Evolutionary conservation across 2,797 vertebrate species (phyloP), one percentile per base, ranked within the genome.

Genomic region (Hypotaenidia philippensis): DNA sequence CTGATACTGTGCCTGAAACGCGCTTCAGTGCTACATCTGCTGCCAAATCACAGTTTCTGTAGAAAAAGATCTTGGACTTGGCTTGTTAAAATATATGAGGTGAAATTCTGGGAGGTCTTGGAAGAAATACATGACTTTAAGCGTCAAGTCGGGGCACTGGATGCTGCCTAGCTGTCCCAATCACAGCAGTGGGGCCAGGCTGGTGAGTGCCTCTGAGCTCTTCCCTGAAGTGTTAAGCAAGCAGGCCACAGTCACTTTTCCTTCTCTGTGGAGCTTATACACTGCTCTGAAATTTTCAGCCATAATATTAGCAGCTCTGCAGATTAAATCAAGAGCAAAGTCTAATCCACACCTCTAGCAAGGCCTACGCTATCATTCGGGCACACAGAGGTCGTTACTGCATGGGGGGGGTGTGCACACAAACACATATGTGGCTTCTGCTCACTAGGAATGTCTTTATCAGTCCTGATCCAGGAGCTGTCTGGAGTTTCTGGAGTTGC

Each of bases 191-290:
- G 45, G 23, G 32, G 5, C n/a, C 49, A 15, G 57, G 20, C n/a
- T 23, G 36, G 4, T 5, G 22, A 27, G 26, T 11, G 13, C 5
- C 25, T 4, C 22, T 10, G 25, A 17, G 49, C 64, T 31, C 16
- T 14, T 2, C 6, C 55, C 49, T 44, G 4, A 6, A 10, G 34
- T 10, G 4, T 8, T 8, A 5, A 17, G 21, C 6, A 5, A 26
- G 19, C 8, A 1, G 3, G 12, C 4, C 41, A 15, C 7, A 41
- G 13, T 17, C 38, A 1, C 11, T 0, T 14, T 56, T 22, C 40
- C 47, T 27, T 61, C 22, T 66, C 41, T 16, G 18, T 0, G 3
- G 9, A 22, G 26, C n/a, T 41, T 15, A 7, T 9, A 55, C 17
- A 7, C 0, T 3, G 26, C 38, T 63, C 29, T 6, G 10, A 50